Evolutionary conservation across 2,113 vertebrate species (phyloP).

Genomic region (Cyphomyrus plagiostoma): DNA sequence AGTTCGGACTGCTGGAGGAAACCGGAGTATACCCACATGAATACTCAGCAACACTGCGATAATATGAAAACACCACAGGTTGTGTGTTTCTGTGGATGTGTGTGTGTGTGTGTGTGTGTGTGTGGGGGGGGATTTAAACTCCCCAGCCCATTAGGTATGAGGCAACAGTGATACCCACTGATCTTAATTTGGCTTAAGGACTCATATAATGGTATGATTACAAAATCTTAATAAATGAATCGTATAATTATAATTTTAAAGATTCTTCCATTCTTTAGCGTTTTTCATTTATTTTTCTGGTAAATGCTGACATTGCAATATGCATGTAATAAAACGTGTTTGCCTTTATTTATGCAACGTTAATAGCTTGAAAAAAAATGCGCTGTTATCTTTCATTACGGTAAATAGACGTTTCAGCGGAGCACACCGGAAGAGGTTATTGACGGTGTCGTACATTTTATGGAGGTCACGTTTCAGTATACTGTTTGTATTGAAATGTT

Average conservation of each 20-base stretch:
- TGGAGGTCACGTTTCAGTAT: neutral
- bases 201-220: neutral
- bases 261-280: neutral
- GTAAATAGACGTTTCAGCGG: neutral
- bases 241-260: neutral
- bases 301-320: neutral
- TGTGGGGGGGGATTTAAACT: no score
- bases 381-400: neutral
- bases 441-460: neutral
- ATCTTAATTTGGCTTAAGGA: neutral
- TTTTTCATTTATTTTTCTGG: neutral
- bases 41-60: neutral
- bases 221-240: neutral
- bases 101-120: neutral
- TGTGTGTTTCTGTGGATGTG: neutral
- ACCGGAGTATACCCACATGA: neutral
- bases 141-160: neutral
- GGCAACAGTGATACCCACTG: neutral
- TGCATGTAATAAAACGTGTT: neutral
- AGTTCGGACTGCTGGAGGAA: neutral
- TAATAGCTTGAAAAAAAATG: neutral
- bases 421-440: neutral
- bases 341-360: neutral
- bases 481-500: neutral
- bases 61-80: neutral